Conservation (phyloP, 2,888 invertebrate genomes). For the Chydorus sphaericus region DNA sequence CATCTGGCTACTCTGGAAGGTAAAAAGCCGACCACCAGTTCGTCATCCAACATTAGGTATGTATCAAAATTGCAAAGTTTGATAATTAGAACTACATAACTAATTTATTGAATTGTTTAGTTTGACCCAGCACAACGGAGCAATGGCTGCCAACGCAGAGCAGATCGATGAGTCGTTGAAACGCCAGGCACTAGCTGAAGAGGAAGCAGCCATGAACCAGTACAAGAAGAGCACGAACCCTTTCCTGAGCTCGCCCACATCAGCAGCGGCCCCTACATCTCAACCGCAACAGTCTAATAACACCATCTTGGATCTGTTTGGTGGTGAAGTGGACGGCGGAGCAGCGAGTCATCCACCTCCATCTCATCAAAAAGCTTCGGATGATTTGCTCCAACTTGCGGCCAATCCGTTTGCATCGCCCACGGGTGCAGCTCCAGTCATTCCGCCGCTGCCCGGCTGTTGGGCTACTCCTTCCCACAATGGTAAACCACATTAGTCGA, state of each 20-base stretch:
- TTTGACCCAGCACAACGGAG: constrained; percentile 43
- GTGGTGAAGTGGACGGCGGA: constrained; percentile 33
- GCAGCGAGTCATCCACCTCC: constrained; percentile 25
- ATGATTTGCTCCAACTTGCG: constrained; percentile 64
- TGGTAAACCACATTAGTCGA: neutral
- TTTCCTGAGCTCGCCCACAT: constrained; percentile 57
- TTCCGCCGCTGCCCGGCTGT: constrained; percentile 19
- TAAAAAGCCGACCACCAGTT: constrained; percentile 41
- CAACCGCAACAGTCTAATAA: constrained; percentile 28
- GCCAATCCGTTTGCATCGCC: constrained; percentile 70
- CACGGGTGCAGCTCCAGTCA: constrained; percentile 19
- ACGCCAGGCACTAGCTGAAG: constrained; percentile 81
- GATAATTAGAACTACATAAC: too few relatives aligned
- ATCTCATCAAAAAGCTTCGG: constrained; percentile 52
- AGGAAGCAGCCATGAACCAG: constrained; percentile 89
- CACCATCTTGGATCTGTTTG: constrained; percentile 67
- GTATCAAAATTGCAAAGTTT: neutral
- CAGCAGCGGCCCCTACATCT: constrained; percentile 24
- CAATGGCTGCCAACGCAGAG: neutral
- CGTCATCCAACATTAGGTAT: constrained; percentile 12
- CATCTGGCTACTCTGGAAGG: constrained; percentile 89
- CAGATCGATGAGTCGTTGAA: constrained; percentile 69
- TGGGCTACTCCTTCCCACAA: constrained; percentile 17
- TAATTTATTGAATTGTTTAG: constrained; percentile 44
- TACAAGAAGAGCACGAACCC: constrained; percentile 73